A percentile compares a stretch with the other conserved stretches of the same genome.
Conservation (phyloP, 1,140 invertebrate genomes). For the Drosophila leontia region DNA sequence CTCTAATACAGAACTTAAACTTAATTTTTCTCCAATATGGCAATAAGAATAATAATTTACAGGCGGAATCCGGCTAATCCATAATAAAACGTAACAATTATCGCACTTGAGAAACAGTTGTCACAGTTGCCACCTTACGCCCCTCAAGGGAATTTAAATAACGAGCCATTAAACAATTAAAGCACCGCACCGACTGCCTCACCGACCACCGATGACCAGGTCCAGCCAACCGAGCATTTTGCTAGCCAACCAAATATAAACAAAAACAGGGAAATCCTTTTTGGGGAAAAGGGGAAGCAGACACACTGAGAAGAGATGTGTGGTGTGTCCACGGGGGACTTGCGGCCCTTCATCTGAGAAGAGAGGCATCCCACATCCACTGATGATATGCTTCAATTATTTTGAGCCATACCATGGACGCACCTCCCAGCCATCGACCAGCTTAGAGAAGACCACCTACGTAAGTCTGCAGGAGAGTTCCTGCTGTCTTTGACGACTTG, state of each 20-base stretch:
- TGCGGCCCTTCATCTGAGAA: constrained; percentile 26
- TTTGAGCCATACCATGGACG: constrained; percentile 54
- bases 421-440: constrained; percentile 24
- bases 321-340: constrained; percentile 28
- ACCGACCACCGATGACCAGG: constrained; percentile 37
- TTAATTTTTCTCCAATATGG: neutral
- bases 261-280: constrained; percentile 46
- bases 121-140: constrained; percentile 6
- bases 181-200: constrained; percentile 46
- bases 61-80: constrained; percentile 61
- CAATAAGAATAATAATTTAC: constrained; percentile 20
- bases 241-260: constrained; percentile 77
- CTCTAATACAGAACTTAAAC: neutral
- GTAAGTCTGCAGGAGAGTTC: neutral
- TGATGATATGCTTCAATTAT: constrained; percentile 79
- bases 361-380: constrained; percentile 41
- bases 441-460: constrained; percentile 7
- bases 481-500: constrained; percentile 30
- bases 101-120: constrained; percentile 62
- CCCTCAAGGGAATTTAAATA: constrained; percentile 68
- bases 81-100: constrained; percentile 70
- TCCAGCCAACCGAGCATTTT: constrained; percentile 58
- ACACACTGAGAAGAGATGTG: constrained; percentile 12
- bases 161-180: constrained; percentile 82
- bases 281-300: constrained; percentile 8